These are phyloP conservation scores for Ornithoptera priamus DNA, from an alignment of 2,888 invertebrate species.

Conservation along the genomic window DNA sequence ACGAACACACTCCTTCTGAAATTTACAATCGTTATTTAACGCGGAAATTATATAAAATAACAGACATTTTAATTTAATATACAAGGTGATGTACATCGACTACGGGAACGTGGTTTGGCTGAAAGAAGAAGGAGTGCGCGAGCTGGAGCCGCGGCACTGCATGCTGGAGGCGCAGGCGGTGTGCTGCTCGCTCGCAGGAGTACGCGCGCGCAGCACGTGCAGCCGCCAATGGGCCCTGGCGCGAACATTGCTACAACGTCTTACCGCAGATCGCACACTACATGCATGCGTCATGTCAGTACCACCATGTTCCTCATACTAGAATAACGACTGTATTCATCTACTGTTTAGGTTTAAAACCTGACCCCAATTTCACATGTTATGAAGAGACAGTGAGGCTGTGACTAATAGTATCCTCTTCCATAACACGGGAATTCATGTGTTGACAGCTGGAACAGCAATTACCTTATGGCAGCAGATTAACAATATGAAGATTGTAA, in stretches of 20 bases:
- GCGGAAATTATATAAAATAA: not conserved
- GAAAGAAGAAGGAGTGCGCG: constrained; percentile 72
- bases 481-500: no score
- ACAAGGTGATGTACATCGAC: constrained; percentile 83
- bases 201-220: constrained; percentile 48
- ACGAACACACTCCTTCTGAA: no score
- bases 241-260: constrained; percentile 40
- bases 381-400: no score
- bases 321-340: no score
- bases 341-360: no score
- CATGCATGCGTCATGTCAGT: constrained; percentile 55
- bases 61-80: not conserved
- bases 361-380: no score
- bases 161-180: constrained; percentile 80
- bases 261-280: constrained; percentile 42
- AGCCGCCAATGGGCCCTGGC: constrained; percentile 52
- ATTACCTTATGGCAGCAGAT: no score
- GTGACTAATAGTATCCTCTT: no score
- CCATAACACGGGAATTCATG: no score
- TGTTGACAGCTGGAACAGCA: no score
- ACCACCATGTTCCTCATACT: not conserved
- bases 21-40: no score
- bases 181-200: constrained; percentile 69
- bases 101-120: constrained; percentile 83
- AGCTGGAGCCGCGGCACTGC: constrained; percentile 75